Conservation (phyloP, 2,888 invertebrate species). For the Acheta domesticus region DNA sequence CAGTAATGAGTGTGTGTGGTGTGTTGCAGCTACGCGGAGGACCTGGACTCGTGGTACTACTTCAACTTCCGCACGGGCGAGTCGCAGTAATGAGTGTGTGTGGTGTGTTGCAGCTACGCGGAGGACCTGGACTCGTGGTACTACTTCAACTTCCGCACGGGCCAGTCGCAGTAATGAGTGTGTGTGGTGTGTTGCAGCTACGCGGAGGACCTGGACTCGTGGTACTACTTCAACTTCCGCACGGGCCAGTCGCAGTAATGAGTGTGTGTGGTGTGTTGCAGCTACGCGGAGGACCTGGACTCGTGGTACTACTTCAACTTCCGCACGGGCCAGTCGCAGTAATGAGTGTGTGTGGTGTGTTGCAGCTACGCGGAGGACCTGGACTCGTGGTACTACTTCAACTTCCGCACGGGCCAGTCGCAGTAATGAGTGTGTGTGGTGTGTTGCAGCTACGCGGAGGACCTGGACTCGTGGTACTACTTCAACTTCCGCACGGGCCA, state of each 20-base stretch:
- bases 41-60: conserved; percentile 80
- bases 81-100: conserved; percentile 59
- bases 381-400: conserved; percentile 85
- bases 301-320: conserved; percentile 87
- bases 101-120: conserved; percentile 61
- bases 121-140: conserved; percentile 78
- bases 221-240: conserved; percentile 83
- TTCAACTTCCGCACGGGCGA: conserved; percentile 78
- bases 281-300: conserved; percentile 76
- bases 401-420: conserved; percentile 74
- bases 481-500: conserved; percentile 78
- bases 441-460: conserved; percentile 69
- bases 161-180: conserved; percentile 65
- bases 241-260: conserved; percentile 73
- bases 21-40: conserved; percentile 69
- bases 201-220: conserved; percentile 75
- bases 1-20: conserved; percentile 52
- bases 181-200: conserved; percentile 54
- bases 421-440: conserved; percentile 52
- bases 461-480: conserved; percentile 80
- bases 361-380: conserved; percentile 74
- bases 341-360: conserved; percentile 30
- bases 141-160: conserved; percentile 81
- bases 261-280: conserved; percentile 45
- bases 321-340: conserved; percentile 77